Evolutionary conservation across 2,113 vertebrate genomes (phyloP).

Genomic region (Nycticorax nycticorax): DNA sequence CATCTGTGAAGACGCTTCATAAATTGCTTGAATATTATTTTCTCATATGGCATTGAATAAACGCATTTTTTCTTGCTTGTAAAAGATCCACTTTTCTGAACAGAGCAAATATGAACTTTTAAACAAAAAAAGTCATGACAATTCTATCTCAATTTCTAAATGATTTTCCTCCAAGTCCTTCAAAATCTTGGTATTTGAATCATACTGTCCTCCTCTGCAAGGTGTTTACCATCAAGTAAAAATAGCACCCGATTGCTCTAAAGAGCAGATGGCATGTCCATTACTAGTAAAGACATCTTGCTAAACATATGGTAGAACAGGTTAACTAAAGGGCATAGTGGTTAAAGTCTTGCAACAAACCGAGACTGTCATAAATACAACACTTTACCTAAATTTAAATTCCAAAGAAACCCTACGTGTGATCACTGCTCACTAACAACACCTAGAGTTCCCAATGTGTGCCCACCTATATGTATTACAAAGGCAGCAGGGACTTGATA

Average conservation of each 20-base stretch:
- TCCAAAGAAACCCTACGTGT: not conserved
- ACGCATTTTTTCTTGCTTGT: not conserved
- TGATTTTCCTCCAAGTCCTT: conserved; percentile 21
- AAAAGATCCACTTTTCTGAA: not conserved
- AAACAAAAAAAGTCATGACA: not conserved
- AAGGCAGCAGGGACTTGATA: not conserved
- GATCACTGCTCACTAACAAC: not conserved
- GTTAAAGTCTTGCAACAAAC: conserved; percentile 59
- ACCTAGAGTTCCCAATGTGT: not conserved
- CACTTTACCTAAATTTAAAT: not conserved
- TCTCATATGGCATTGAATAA: not conserved
- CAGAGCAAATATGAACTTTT: not conserved
- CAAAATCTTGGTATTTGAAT: conserved; percentile 28
- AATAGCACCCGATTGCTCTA: conserved; percentile 63
- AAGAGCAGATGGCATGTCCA: conserved; percentile 73
- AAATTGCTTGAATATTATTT: not conserved
- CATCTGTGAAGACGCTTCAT: not conserved
- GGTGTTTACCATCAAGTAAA: conserved; percentile 65
- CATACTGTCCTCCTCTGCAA: conserved; percentile 30
- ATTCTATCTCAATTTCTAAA: not conserved
- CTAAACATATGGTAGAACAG: conserved; percentile 72
- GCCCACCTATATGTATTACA: not conserved
- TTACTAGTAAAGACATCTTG: conserved; percentile 73
- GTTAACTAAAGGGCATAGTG: conserved; percentile 72
- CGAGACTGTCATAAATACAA: conserved; percentile 43